These are phyloP conservation scores for Neodiprion lecontei DNA, from an alignment of 1,140 invertebrate species.

Conservation along the genomic window DNA sequence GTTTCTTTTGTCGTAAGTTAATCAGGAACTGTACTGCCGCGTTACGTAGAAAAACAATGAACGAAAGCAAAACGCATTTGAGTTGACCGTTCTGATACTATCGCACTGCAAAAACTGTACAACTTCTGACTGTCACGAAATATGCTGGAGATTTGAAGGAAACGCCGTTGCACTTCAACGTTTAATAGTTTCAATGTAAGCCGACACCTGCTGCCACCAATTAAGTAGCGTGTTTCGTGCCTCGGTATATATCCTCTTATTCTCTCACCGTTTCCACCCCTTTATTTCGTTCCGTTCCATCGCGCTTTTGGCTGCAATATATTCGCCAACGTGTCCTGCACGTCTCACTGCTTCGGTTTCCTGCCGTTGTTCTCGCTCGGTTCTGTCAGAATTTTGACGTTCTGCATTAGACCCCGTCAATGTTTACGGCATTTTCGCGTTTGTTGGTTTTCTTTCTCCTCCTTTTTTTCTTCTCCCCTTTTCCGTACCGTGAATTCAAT, in stretches of 20 bases:
- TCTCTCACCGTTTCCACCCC: not conserved
- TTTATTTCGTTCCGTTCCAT: not conserved
- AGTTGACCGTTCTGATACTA: too few species aligned
- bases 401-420: not conserved
- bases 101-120: too few species aligned
- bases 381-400: not conserved
- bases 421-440: not conserved
- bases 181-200: too few species aligned
- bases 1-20: too few species aligned
- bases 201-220: constrained; percentile 53
- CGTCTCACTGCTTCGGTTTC: not conserved
- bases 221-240: constrained; percentile 53
- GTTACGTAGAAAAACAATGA: too few species aligned
- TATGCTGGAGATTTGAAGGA: too few species aligned
- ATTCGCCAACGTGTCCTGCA: not conserved
- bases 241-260: constrained; percentile 20
- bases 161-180: too few species aligned
- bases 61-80: too few species aligned
- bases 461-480: not conserved
- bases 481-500: not conserved
- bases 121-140: too few species aligned
- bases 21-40: too few species aligned
- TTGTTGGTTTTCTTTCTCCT: too few species aligned
- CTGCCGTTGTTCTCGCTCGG: not conserved
- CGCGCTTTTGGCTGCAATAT: not conserved